Evolutionary conservation across 1,140 invertebrate species (phyloP).

Genomic region (Littorina saxatilis): DNA sequence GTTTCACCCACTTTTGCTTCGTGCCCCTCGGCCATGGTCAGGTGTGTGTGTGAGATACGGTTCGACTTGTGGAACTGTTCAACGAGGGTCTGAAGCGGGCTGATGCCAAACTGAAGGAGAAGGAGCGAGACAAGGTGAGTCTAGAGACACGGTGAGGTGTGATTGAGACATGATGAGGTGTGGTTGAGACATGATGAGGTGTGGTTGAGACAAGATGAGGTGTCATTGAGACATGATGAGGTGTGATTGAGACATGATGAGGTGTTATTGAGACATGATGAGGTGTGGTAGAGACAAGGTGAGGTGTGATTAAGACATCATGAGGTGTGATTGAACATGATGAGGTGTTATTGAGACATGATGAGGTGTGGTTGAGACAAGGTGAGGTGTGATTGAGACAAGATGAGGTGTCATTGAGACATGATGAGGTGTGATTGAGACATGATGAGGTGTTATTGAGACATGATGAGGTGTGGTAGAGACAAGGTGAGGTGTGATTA

Average conservation of each 20-base stretch:
- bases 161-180: too few species aligned
- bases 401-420: neutral
- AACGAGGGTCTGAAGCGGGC: constrained; percentile 94
- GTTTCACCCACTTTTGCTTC: too few species aligned
- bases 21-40: too few species aligned
- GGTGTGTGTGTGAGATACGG: too few species aligned
- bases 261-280: neutral
- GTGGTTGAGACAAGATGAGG: too few species aligned
- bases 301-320: neutral
- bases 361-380: neutral
- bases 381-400: neutral
- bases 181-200: too few species aligned
- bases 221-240: neutral
- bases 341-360: neutral
- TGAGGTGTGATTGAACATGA: neutral
- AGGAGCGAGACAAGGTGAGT: neutral
- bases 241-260: too few species aligned
- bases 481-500: too few species aligned
- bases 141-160: too few species aligned
- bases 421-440: neutral
- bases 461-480: too few species aligned
- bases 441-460: neutral
- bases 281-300: neutral
- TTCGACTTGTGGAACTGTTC: constrained; percentile 92
- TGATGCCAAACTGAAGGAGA: neutral